Percentiles rank a stretch among this genome's conserved stretches.
These are phyloP conservation scores for mouse (Mus musculus) DNA, from an alignment of 2,113 vertebrate genomes.

Conservation along the genomic window DNA sequence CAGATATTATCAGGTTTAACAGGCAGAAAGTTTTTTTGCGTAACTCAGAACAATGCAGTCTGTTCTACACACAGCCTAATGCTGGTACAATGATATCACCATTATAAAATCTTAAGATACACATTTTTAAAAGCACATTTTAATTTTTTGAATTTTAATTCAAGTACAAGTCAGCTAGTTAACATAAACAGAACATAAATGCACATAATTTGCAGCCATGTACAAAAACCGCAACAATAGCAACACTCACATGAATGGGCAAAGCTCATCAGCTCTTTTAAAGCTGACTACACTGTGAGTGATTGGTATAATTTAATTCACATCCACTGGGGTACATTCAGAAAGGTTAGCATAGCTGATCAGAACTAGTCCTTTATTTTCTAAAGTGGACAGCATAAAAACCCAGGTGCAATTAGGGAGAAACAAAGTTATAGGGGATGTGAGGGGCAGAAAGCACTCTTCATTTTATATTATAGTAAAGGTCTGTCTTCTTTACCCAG, in stretches of 20 bases:
- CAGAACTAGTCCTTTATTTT: conserved; percentile 52
- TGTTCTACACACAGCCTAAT: background rate
- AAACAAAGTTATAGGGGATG: background rate
- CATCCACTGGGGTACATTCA: conserved; percentile 84
- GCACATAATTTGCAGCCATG: conserved; percentile 85
- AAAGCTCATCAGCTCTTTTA: conserved; percentile 62
- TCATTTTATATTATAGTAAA: conserved; percentile 67
- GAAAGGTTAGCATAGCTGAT: conserved; percentile 57
- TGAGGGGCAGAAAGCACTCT: conserved; percentile 53
- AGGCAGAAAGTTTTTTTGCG: background rate
- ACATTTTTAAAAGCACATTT: conserved; percentile 78
- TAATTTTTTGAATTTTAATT: conserved; percentile 85
- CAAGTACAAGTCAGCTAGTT: conserved; percentile 83
- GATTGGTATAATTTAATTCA: conserved; percentile 80
- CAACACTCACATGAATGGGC: conserved; percentile 82
- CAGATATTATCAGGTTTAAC: background rate
- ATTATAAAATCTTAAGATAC: conserved; percentile 11
- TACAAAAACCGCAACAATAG: conserved; percentile 82
- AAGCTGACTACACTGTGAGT: conserved; percentile 76
- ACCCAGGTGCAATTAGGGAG: background rate
- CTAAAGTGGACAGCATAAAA: conserved; percentile 50
- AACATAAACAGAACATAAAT: conserved; percentile 87
- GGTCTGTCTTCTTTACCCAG: conserved; percentile 67
- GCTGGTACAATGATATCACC: conserved; percentile 18
- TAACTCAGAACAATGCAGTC: background rate